Conservation (phyloP, 2,113 vertebrate species). For the Psilopsiagon aurifrons region DNA sequence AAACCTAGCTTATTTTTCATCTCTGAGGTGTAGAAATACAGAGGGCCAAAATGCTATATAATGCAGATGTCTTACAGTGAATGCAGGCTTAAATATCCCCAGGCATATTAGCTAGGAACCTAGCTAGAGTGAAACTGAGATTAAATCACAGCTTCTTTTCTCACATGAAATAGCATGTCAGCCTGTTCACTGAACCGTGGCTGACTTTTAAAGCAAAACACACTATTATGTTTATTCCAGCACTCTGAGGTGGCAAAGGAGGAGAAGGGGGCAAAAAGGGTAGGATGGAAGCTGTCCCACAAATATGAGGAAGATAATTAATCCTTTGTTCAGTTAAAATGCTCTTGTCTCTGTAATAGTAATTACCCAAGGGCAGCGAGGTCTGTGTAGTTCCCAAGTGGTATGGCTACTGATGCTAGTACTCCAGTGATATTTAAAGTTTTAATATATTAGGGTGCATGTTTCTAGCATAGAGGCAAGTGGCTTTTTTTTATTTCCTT, state of each 20-base stretch:
- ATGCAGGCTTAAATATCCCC: constrained; percentile 13
- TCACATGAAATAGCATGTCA: constrained; percentile 46
- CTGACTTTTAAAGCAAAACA: constrained; percentile 65
- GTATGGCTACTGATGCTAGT: background rate
- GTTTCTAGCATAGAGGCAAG: background rate
- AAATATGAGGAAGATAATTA: constrained; percentile 42
- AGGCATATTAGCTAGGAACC: constrained; percentile 53
- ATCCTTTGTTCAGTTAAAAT: constrained; percentile 38
- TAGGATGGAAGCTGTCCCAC: background rate
- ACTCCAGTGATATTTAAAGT: background rate
- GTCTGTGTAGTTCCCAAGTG: background rate
- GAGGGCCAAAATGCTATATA: background rate
- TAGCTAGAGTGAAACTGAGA: constrained; percentile 62
- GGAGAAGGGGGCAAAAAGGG: background rate
- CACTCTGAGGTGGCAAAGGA: background rate
- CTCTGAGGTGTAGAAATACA: constrained; percentile 13
- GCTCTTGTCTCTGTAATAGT: background rate
- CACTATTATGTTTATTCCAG: constrained; percentile 16
- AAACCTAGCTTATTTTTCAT: constrained; percentile 43
- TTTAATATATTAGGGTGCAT: background rate
- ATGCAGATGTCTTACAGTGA: constrained; percentile 39
- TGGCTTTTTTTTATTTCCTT: background rate
- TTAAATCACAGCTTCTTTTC: constrained; percentile 57
- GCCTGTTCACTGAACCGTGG: constrained; percentile 41
- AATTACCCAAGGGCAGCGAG: background rate